phyloP scores from a whole-genome alignment of 2,113 vertebrate species.

The Aptenodytes forsteri region DNA sequence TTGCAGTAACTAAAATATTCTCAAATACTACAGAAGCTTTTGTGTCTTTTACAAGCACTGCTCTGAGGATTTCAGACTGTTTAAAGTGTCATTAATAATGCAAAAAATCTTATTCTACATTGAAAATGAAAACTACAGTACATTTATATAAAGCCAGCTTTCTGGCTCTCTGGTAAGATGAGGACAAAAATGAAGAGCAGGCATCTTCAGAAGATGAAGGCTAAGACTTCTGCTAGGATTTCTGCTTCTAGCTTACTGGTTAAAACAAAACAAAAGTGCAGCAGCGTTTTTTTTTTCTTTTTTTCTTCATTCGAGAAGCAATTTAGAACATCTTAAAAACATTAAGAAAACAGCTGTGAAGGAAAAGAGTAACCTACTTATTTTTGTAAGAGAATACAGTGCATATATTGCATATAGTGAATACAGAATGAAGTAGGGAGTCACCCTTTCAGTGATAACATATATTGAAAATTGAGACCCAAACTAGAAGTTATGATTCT shows the following conservation, averaged over 20 bases:
- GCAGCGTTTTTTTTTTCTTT: background rate
- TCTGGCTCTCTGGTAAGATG: background rate
- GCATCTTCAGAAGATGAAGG: background rate
- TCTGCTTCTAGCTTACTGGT: background rate
- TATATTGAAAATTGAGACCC: background rate
- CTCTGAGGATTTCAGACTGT: constrained; percentile 35
- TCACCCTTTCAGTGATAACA: background rate
- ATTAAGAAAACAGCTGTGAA: background rate
- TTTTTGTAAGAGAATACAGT: background rate
- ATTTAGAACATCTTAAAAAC: background rate
- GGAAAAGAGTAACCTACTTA: background rate
- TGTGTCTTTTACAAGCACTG: background rate
- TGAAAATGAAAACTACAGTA: constrained; percentile 13
- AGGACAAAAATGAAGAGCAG: background rate
- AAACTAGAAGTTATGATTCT: background rate
- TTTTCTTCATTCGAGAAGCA: background rate
- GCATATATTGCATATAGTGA: background rate
- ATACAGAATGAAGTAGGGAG: background rate
- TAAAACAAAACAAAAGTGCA: background rate
- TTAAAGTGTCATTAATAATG: constrained; percentile 56
- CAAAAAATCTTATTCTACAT: constrained; percentile 1
- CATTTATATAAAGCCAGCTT: background rate
- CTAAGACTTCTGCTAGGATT: background rate
- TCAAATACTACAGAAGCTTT: constrained; percentile 3
- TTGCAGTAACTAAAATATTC: background rate